A percentile compares a stretch with the other conserved stretches of the same genome.
Evolutionary conservation across 2,113 vertebrate genomes (phyloP).

Genomic region (Miniopterus natalensis): DNA sequence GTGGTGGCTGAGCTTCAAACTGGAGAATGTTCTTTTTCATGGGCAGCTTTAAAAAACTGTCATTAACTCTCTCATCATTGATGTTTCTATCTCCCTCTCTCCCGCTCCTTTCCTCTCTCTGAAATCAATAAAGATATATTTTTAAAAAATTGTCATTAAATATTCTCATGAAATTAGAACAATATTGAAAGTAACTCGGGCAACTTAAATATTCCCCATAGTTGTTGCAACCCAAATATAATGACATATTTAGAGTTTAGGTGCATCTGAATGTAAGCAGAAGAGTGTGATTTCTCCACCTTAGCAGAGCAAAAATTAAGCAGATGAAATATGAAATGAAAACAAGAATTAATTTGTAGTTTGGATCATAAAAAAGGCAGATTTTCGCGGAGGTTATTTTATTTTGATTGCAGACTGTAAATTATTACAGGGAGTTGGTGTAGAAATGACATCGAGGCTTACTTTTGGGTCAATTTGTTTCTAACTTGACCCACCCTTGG

Average conservation of each 20-base stretch:
- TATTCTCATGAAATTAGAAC: constrained; percentile 64
- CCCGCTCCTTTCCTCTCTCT: no score
- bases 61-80: background rate
- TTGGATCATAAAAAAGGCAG: constrained; percentile 28
- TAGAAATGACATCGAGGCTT: constrained; percentile 20
- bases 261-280: constrained; percentile 13
- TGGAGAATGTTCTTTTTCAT: constrained; percentile 60
- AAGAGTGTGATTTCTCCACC: constrained; percentile 7
- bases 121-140: no score
- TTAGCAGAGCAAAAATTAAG: background rate
- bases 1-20: constrained; percentile 1
- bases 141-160: constrained; percentile 54
- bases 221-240: constrained; percentile 30
- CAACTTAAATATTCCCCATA: background rate
- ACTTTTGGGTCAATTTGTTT: constrained; percentile 67
- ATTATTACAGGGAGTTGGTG: constrained; percentile 63
- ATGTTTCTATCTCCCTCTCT: no score
- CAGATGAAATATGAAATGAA: constrained; percentile 40
- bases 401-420: constrained; percentile 57
- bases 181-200: constrained; percentile 33
- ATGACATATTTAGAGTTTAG: background rate
- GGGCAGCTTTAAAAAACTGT: constrained; percentile 41
- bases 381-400: constrained; percentile 59
- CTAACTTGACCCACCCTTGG: constrained; percentile 27
- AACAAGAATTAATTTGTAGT: constrained; percentile 58